Evolutionary conservation across 1,140 invertebrate genomes (phyloP).

Genomic region (Ostrea denselamellosa): DNA sequence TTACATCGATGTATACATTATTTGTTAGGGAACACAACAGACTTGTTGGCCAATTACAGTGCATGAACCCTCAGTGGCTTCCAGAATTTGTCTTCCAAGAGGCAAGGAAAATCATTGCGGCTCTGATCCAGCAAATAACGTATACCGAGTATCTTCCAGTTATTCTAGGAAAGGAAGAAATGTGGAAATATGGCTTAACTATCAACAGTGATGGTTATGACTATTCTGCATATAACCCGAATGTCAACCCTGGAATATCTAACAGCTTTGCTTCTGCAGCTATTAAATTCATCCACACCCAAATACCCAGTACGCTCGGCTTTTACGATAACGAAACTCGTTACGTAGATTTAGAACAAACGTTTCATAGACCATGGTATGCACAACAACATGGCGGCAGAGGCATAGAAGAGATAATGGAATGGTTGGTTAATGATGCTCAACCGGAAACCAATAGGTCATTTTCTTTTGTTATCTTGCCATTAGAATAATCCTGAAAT

Average conservation of each 20-base stretch:
- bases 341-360: conserved; percentile 37
- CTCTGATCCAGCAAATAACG: conserved; percentile 97
- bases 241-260: conserved; percentile 87
- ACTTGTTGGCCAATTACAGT: conserved; percentile 86
- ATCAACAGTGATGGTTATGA: conserved; percentile 14
- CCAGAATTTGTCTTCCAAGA: conserved; percentile 92
- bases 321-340: conserved; percentile 19
- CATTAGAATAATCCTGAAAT: conserved; percentile 16
- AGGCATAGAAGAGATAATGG: conserved; percentile 26
- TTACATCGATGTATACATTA: conserved; percentile 94
- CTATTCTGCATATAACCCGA: conserved; percentile 83
- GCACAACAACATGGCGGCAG: conserved; percentile 36
- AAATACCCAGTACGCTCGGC: conserved; percentile 37
- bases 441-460: conserved; percentile 47
- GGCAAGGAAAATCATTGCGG: conserved; percentile 92
- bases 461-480: conserved; percentile 32
- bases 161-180: conserved; percentile 83
- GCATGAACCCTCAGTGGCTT: conserved; percentile 91
- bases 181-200: conserved; percentile 85
- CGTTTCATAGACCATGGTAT: conserved; percentile 41
- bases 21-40: conserved; percentile 97
- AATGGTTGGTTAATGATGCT: conserved; percentile 45
- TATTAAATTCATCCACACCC: conserved; percentile 77
- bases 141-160: conserved; percentile 93
- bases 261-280: conserved; percentile 84